Evolutionary conservation across 2,797 vertebrate species (phyloP).

Genomic region (Chelmon rostratus): DNA sequence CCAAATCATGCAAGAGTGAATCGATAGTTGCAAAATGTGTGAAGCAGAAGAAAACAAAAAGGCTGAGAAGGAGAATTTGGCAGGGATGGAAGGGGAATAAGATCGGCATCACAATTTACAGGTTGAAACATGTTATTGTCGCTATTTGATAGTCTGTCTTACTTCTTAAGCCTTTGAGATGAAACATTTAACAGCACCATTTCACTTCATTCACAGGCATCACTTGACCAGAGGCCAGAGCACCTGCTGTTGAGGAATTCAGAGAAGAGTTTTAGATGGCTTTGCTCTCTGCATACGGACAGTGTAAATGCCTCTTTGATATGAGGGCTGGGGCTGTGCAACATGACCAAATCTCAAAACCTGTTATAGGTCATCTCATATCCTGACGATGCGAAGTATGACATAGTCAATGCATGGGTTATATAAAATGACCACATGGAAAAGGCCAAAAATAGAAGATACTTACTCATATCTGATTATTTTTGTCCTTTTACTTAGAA

Average conservation of each 20-base stretch:
- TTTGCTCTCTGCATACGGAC: constrained; percentile 22
- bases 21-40: constrained; percentile 14
- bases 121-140: constrained; percentile 22
- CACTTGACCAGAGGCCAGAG: constrained; percentile 15
- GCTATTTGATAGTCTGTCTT: constrained; percentile 11
- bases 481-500: no score
- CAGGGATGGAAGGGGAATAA: constrained; percentile 11
- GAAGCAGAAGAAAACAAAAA: constrained; percentile 5
- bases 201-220: constrained; percentile 28
- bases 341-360: no score
- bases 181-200: constrained; percentile 7
- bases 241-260: constrained; percentile 39
- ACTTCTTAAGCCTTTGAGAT: constrained; percentile 16
- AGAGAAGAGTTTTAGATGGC: constrained; percentile 14
- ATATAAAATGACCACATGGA: no score
- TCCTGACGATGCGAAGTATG: no score
- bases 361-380: no score
- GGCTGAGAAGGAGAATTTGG: not conserved
- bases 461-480: no score
- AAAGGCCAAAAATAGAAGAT: no score
- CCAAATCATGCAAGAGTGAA: constrained; percentile 7
- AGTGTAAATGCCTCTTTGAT: constrained; percentile 24
- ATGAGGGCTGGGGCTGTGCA: no score
- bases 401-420: no score
- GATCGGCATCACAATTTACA: not conserved